A percentile compares a stretch with the other conserved stretches of the same genome.
These are phyloP conservation scores for Anas platyrhynchos DNA, from an alignment of 2,113 vertebrate species.

Conservation along the genomic window DNA sequence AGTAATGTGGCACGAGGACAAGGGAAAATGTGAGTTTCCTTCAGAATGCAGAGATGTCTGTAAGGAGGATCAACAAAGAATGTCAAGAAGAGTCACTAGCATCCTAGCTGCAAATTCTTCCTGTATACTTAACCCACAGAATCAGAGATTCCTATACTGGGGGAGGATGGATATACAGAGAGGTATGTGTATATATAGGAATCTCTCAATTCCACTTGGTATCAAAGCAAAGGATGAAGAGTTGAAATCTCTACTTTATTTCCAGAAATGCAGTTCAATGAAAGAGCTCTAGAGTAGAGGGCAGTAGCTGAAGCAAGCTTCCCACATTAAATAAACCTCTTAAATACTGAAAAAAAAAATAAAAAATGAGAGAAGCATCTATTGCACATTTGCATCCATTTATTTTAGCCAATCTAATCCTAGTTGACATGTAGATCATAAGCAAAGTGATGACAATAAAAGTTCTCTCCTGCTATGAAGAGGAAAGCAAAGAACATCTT, in stretches of 20 bases:
- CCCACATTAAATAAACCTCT: not conserved
- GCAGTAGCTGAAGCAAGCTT: not conserved
- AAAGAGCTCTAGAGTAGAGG: not conserved
- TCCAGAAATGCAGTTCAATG: not conserved
- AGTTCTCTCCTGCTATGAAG: not conserved
- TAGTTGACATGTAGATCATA: not conserved
- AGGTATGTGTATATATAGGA: not conserved
- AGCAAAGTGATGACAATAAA: not conserved
- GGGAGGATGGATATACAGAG: accelerated
- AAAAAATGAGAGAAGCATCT: not conserved
- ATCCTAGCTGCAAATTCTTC: not conserved
- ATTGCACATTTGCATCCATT: not conserved
- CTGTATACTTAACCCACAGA: not conserved
- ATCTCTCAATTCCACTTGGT: not conserved
- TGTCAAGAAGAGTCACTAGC: not conserved
- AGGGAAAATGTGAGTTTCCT: not conserved
- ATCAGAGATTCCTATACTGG: not conserved
- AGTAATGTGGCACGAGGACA: not conserved
- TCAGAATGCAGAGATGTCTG: not conserved
- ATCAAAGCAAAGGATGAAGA: not conserved
- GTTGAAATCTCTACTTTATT: not conserved
- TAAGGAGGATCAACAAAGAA: not conserved
- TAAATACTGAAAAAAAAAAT: not conserved
- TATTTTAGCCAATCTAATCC: not conserved
- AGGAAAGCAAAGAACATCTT: not conserved